phyloP scores from a whole-genome alignment of 2,888 invertebrate genomes.

The Diaperis boleti region DNA sequence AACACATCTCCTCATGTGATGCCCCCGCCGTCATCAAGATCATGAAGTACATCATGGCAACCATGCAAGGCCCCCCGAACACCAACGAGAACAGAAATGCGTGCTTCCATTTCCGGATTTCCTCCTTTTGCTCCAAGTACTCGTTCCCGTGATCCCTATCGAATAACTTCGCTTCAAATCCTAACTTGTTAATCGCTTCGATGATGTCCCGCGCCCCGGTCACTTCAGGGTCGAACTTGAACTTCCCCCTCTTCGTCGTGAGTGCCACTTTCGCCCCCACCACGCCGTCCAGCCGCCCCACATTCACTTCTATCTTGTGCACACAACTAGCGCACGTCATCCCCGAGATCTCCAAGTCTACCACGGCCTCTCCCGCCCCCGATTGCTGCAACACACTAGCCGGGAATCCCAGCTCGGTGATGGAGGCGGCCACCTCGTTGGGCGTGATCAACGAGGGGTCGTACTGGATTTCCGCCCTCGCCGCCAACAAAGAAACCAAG shows the following conservation, averaged over 20 bases:
- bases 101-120: conserved; percentile 92
- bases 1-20: conserved; percentile 80
- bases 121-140: conserved; percentile 70
- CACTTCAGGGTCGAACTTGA: conserved; percentile 79
- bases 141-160: conserved; percentile 66
- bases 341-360: conserved; percentile 83
- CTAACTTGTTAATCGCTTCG: conserved; percentile 83
- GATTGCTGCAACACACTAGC: conserved; percentile 81
- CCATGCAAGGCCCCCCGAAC: conserved; percentile 97
- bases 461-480: conserved; percentile 94
- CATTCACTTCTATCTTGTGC: conserved; percentile 88
- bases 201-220: conserved; percentile 92
- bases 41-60: conserved; percentile 97
- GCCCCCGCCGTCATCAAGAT: conserved; percentile 75
- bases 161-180: conserved; percentile 85
- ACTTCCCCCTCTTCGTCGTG: conserved; percentile 78
- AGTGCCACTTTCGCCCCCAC: conserved; percentile 87
- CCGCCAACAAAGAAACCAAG: conserved; percentile 92
- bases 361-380: conserved; percentile 78
- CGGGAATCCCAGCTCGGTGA: conserved; percentile 91
- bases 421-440: conserved; percentile 83
- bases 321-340: conserved; percentile 99
- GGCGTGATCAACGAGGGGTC: conserved; percentile 82
- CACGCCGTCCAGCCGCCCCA: conserved; percentile 84
- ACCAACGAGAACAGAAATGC: conserved; percentile 93